phyloP scores from a whole-genome alignment of 2,113 vertebrate species.

The Oophaga pumilio region DNA sequence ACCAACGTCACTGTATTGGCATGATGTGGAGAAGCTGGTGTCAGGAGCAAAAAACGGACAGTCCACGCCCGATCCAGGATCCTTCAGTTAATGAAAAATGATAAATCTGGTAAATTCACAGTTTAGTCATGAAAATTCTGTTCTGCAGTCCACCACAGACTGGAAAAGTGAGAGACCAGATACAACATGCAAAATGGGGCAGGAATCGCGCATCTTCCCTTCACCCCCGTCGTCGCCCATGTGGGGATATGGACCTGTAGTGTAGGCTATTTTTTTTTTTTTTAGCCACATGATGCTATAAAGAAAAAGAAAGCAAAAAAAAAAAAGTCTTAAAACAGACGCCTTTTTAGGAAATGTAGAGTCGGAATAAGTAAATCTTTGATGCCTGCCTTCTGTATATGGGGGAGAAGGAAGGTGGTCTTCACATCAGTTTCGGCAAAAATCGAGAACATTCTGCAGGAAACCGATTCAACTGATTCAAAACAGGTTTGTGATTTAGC shows the following conservation, averaged over 20 bases:
- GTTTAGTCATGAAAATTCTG: conserved; percentile 30
- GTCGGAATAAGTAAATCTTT: conserved; percentile 7
- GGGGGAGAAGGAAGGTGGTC: not conserved
- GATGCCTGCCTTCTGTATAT: conserved; percentile 8
- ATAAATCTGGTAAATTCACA: conserved; percentile 42
- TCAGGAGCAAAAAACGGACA: not conserved
- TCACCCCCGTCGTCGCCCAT: not conserved
- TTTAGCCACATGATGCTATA: conserved; percentile 35
- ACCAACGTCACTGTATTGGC: not conserved
- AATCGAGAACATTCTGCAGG: conserved; percentile 16
- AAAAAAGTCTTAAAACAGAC: conserved; percentile 31
- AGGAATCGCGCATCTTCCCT: not conserved
- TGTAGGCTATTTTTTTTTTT: not conserved
- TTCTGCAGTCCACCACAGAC: not conserved
- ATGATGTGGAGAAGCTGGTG: not conserved
- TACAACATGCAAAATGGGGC: conserved; percentile 33
- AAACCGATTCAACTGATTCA: conserved; percentile 30
- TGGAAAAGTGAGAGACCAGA: conserved; percentile 2
- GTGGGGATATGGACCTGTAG: conserved; percentile 1
- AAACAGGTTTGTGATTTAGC: conserved; percentile 35
- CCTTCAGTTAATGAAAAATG: not conserved
- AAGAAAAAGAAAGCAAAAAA: conserved; percentile 2
- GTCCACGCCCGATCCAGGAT: not conserved
- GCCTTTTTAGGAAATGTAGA: not conserved
- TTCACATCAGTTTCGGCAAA: not conserved